These are phyloP conservation scores for Philereme transversata DNA, from an alignment of 2,888 invertebrate species.

Conservation along the genomic window DNA sequence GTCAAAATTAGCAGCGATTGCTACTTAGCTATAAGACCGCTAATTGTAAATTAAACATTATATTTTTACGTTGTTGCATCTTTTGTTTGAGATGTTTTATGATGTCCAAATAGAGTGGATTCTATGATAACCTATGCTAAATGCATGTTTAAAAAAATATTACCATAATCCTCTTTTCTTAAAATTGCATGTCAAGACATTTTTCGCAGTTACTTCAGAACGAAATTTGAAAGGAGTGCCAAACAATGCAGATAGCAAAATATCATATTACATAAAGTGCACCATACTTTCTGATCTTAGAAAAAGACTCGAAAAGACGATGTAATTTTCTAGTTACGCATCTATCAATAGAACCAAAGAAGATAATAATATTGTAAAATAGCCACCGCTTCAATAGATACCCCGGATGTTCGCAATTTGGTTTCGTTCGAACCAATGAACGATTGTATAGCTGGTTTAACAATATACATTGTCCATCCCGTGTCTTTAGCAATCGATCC, in stretches of 20 bases:
- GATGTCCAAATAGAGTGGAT: too few species aligned
- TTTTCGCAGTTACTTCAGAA: constrained; percentile 7
- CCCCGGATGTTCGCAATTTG: constrained; percentile 82
- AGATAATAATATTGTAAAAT: constrained; percentile 59
- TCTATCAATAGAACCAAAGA: constrained; percentile 52
- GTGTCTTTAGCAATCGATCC: constrained; percentile 43
- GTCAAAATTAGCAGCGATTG: too few species aligned
- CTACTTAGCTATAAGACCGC: too few species aligned
- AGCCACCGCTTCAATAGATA: constrained; percentile 68
- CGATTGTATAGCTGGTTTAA: constrained; percentile 74
- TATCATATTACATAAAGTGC: constrained; percentile 55
- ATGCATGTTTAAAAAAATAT: too few species aligned
- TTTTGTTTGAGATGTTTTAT: too few species aligned
- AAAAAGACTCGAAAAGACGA: constrained; percentile 49
- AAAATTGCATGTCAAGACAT: constrained; percentile 1
- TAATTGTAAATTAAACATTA: too few species aligned
- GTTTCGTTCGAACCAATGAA: constrained; percentile 78
- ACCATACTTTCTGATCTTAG: constrained; percentile 53
- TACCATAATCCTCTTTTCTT: too few species aligned
- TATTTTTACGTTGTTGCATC: too few species aligned
- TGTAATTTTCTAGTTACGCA: constrained; percentile 67
- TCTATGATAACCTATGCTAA: too few species aligned
- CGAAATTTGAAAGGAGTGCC: constrained; percentile 17
- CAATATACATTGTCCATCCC: constrained; percentile 81
- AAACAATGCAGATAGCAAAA: constrained; percentile 40